Conservation (phyloP, 2,113 vertebrate species). For the Megaleporinus macrocephalus region DNA sequence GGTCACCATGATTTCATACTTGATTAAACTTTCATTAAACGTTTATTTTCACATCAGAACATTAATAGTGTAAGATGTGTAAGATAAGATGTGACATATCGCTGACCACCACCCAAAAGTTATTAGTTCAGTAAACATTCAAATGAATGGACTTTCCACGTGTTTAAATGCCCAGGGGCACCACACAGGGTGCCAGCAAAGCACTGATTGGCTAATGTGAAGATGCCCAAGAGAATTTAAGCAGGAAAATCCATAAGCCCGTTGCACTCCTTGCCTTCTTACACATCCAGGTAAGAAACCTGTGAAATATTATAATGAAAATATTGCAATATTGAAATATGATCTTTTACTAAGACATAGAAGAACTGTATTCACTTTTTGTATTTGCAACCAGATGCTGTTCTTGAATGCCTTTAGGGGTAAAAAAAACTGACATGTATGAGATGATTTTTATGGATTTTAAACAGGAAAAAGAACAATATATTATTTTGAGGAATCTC, state of each 20-base stretch:
- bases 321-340: too few species aligned
- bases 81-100: background rate
- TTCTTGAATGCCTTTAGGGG: too few species aligned
- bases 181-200: background rate
- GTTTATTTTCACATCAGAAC: background rate
- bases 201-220: slow-evolving; percentile 18
- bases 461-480: too few species aligned
- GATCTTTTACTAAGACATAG: background rate
- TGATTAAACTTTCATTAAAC: background rate
- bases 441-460: too few species aligned
- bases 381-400: background rate
- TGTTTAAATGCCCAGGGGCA: background rate
- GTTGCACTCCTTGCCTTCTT: background rate
- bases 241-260: background rate
- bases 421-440: too few species aligned
- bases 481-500: too few species aligned
- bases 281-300: slow-evolving; percentile 39
- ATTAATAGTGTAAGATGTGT: background rate
- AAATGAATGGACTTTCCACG: background rate
- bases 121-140: background rate
- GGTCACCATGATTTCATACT: background rate
- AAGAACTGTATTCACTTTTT: background rate
- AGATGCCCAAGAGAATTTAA: slow-evolving; percentile 11
- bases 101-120: background rate
- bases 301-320: background rate